Conservation (phyloP, 2,888 invertebrate genomes). For the Aplocera efformata region DNA sequence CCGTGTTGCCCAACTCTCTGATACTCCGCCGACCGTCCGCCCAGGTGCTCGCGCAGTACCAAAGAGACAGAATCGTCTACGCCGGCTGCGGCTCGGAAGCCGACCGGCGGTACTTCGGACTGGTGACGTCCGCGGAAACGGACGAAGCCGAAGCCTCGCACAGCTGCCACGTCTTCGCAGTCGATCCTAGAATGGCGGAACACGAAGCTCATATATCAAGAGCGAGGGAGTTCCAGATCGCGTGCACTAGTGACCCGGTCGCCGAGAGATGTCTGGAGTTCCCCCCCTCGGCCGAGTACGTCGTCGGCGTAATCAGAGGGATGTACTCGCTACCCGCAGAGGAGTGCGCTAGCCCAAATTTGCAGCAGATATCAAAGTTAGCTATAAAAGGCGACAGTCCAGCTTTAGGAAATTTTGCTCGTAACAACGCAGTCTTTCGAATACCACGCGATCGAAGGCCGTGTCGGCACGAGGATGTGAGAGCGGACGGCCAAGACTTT, state of each 20-base stretch:
- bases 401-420: conserved; percentile 59
- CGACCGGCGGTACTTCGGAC: conserved; percentile 94
- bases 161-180: conserved; percentile 97
- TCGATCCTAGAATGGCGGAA: conserved; percentile 91
- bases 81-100: conserved; percentile 95
- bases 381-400: conserved; percentile 71
- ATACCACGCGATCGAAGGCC: conserved; percentile 57
- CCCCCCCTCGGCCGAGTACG: conserved; percentile 90
- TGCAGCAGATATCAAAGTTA: conserved; percentile 68
- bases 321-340: conserved; percentile 84
- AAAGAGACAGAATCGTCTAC: conserved; percentile 91
- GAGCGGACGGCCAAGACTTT: conserved; percentile 71
- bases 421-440: conserved; percentile 59
- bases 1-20: conserved; percentile 89
- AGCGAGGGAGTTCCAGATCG: conserved; percentile 91
- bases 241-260: conserved; percentile 89
- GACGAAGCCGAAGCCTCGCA: conserved; percentile 82
- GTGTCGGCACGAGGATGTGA: conserved; percentile 54
- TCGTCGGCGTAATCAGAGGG: conserved; percentile 85
- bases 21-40: conserved; percentile 89
- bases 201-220: conserved; percentile 90
- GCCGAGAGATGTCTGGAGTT: conserved; percentile 93
- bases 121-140: conserved; percentile 90
- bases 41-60: conserved; percentile 91
- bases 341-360: conserved; percentile 59